Evolutionary conservation across 2,888 invertebrate species (phyloP).

Genomic region (Trisateles emortualis): DNA sequence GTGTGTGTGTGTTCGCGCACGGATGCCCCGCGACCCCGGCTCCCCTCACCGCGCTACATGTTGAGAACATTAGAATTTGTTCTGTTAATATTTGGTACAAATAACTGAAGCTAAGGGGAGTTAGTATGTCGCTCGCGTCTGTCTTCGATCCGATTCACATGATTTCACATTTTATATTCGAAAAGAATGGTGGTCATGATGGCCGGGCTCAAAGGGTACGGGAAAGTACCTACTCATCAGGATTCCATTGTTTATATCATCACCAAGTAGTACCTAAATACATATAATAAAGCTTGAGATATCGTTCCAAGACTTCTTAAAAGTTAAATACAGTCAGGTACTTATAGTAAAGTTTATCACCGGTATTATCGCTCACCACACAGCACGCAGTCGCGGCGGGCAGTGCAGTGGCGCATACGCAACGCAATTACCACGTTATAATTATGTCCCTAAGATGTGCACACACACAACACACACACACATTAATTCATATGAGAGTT

Average conservation of each 20-base stretch:
- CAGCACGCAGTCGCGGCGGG: not conserved
- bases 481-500: slow-evolving; percentile 4
- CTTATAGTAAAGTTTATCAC: not conserved
- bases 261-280: too few species aligned
- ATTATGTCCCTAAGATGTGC: slow-evolving; percentile 24
- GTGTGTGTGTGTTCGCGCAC: slow-evolving; percentile 7
- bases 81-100: slow-evolving; percentile 33
- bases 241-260: too few species aligned
- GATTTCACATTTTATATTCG: slow-evolving; percentile 9
- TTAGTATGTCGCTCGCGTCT: slow-evolving; percentile 3
- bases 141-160: slow-evolving; percentile 4
- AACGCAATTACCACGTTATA: slow-evolving; percentile 32
- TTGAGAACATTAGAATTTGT: slow-evolving; percentile 21
- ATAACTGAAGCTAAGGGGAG: slow-evolving; percentile 13
- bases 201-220: not conserved
- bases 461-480: slow-evolving; percentile 10
- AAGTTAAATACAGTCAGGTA: not conserved
- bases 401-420: slow-evolving; percentile 14
- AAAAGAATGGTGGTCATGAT: not conserved
- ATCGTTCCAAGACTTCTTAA: not conserved
- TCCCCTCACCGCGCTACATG: slow-evolving; percentile 14
- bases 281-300: not conserved
- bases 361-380: not conserved
- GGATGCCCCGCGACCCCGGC: slow-evolving; percentile 4
- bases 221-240: not conserved